These are phyloP conservation scores for Muntiacus reevesi DNA, from an alignment of 2,113 vertebrate genomes.

Conservation along the genomic window DNA sequence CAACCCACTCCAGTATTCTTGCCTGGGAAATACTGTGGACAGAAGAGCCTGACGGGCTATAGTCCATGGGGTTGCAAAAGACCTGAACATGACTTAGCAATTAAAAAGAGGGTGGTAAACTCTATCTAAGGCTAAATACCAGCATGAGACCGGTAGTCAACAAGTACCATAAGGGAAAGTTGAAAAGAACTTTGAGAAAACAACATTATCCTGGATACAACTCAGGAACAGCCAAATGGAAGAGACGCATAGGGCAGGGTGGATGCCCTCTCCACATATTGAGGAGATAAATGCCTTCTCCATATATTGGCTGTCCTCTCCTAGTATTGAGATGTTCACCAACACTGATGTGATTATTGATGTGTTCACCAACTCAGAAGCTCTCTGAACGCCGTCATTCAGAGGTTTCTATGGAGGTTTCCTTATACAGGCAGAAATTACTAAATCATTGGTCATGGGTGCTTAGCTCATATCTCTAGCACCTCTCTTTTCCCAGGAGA, in stretches of 20 bases:
- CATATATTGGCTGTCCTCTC: not conserved
- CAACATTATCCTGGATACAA: not conserved
- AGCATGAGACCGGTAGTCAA: not conserved
- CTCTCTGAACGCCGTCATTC: not conserved
- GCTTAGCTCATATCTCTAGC: not conserved
- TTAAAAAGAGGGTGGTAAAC: not conserved
- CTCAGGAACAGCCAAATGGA: not conserved
- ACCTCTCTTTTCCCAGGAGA: not conserved
- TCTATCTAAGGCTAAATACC: not conserved
- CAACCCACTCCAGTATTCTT: not conserved
- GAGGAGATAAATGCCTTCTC: not conserved
- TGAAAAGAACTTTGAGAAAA: not conserved
- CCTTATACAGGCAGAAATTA: not conserved
- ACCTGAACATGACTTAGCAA: not conserved
- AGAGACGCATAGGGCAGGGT: not conserved
- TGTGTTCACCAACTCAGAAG: not conserved
- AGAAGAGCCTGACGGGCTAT: not conserved
- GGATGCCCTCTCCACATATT: not conserved
- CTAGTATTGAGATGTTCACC: not conserved
- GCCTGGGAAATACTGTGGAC: not conserved
- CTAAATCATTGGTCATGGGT: not conserved
- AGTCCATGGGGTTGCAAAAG: not conserved
- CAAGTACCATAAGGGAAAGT: not conserved
- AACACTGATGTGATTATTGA: not conserved
- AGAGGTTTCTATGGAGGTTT: not conserved